A percentile compares a stretch with the other conserved stretches of the same genome.
phyloP scores from a whole-genome alignment of 2,888 invertebrate genomes.

The Mesorhabditis spiculigera region DNA sequence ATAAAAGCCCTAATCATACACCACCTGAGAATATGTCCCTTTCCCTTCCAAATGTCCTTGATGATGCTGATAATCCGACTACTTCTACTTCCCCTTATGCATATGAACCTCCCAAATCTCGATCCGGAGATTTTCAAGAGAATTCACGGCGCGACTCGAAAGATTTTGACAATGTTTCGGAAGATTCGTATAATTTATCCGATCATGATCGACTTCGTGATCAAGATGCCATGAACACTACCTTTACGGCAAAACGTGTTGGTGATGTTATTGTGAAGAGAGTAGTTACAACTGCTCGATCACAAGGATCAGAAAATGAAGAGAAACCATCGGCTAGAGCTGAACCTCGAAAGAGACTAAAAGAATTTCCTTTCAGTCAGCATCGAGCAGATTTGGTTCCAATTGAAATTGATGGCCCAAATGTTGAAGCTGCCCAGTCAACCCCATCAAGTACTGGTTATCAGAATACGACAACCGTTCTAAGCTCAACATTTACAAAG shows the following conservation, averaged over 20 bases:
- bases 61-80: conserved; percentile 33
- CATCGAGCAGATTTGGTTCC: conserved; percentile 34
- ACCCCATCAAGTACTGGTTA: conserved; percentile 1
- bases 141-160: conserved; percentile 17
- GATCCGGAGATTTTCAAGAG: conserved; percentile 52
- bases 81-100: background rate
- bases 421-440: conserved; percentile 22
- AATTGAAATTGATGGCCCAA: conserved; percentile 51
- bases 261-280: conserved; percentile 51
- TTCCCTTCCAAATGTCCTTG: conserved; percentile 54
- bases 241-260: conserved; percentile 50
- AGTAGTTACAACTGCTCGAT: conserved; percentile 37
- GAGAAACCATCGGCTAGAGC: background rate
- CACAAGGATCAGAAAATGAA: conserved; percentile 7
- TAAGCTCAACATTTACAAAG: conserved; percentile 9
- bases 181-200: conserved; percentile 53
- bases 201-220: conserved; percentile 39
- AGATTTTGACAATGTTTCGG: conserved; percentile 48
- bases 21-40: conserved; percentile 38
- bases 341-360: conserved; percentile 13
- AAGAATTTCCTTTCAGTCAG: conserved; percentile 30
- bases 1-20: background rate
- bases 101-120: conserved; percentile 41
- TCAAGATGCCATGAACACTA: conserved; percentile 31
- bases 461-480: background rate